Conservation (phyloP, 2,888 invertebrate genomes). For the Pterostichus niger region DNA sequence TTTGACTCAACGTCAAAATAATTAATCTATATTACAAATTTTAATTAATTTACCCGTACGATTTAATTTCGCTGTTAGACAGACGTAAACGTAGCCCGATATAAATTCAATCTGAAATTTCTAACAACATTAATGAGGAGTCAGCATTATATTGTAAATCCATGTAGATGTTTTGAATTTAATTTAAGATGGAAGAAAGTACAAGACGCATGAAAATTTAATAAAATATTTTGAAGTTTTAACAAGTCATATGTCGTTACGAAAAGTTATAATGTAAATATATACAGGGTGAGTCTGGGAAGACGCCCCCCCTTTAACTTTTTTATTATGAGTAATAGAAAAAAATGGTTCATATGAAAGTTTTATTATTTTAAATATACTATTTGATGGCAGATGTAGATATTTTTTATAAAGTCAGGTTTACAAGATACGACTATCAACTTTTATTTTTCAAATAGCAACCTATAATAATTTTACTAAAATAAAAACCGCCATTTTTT, state of each 20-base stretch:
- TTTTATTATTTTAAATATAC: no score
- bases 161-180: slow-evolving; percentile 2
- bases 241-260: neutral
- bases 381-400: no score
- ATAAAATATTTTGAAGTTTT: neutral
- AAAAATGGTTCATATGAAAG: no score
- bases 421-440: no score
- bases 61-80: slow-evolving; percentile 11
- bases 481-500: no score
- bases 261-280: no score
- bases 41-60: slow-evolving; percentile 31
- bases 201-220: neutral
- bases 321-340: no score
- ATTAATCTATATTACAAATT: slow-evolving; percentile 27
- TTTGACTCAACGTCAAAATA: neutral
- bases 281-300: no score
- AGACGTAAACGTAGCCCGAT: neutral
- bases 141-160: neutral
- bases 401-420: no score
- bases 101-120: slow-evolving; percentile 2
- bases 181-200: neutral
- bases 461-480: no score
- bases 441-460: no score
- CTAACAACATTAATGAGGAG: slow-evolving; percentile 1
- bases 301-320: no score